Evolutionary conservation across 2,888 invertebrate species (phyloP).

Genomic region (Brenthis ino): DNA sequence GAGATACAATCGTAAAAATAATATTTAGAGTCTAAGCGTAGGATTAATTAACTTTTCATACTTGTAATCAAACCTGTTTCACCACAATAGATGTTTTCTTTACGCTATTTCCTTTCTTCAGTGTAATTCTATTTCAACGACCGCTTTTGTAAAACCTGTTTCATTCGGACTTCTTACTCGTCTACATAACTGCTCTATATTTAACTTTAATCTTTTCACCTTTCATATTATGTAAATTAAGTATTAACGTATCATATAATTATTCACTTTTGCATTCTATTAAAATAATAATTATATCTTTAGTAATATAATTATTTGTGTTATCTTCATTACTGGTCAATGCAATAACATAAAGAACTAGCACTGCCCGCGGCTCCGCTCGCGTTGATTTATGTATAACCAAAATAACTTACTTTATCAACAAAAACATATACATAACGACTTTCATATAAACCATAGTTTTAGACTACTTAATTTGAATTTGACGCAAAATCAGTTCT

Average conservation of each 20-base stretch:
- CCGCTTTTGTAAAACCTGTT: constrained; percentile 11
- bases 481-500: too few relatives aligned
- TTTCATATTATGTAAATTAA: too few relatives aligned
- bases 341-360: not conserved
- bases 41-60: constrained; percentile 6
- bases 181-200: not conserved
- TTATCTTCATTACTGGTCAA: too few relatives aligned
- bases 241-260: too few relatives aligned
- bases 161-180: not conserved
- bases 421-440: too few relatives aligned
- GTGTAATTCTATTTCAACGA: constrained; percentile 18
- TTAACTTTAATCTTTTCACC: not conserved
- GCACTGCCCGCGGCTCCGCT: not conserved
- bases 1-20: not conserved
- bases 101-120: constrained; percentile 16
- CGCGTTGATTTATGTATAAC: not conserved
- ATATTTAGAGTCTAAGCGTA: not conserved
- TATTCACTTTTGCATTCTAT: too few relatives aligned
- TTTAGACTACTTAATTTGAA: too few relatives aligned
- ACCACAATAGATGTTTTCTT: constrained; percentile 20
- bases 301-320: too few relatives aligned
- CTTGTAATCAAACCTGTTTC: constrained; percentile 13
- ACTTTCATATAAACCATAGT: too few relatives aligned
- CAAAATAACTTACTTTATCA: not conserved
- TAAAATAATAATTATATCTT: too few relatives aligned